These are phyloP conservation scores for Mallotus villosus DNA, from an alignment of 2,797 vertebrate species.

Conservation along the genomic window DNA sequence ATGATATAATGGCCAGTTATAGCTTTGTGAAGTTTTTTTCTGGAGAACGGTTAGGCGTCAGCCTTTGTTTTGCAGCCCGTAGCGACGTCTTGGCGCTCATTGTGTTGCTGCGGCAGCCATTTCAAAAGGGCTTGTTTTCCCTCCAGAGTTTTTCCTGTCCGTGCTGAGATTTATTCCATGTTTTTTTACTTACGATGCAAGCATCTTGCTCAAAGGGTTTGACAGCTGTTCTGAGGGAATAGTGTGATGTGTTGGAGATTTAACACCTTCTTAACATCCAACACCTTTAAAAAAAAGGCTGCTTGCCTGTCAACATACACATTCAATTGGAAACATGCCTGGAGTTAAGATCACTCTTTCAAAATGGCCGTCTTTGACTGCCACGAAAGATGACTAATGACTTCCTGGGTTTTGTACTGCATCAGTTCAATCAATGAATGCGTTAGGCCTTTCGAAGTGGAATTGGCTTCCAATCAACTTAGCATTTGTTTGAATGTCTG, in stretches of 20 bases:
- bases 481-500: not conserved
- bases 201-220: not conserved
- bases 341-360: not conserved
- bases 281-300: not conserved
- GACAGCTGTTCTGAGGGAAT: too few relatives aligned
- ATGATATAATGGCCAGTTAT: conserved; percentile 2
- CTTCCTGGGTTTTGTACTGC: not conserved
- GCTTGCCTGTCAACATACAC: not conserved
- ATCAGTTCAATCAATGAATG: not conserved
- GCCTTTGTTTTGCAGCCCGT: not conserved
- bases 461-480: not conserved
- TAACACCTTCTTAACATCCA: not conserved
- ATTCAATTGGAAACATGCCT: not conserved
- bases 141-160: not conserved
- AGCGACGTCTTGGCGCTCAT: not conserved
- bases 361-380: not conserved
- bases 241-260: too few relatives aligned
- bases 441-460: not conserved
- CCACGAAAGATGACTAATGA: not conserved
- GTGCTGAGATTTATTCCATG: too few relatives aligned
- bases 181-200: not conserved
- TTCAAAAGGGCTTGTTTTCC: not conserved
- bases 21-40: conserved; percentile 4
- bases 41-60: not conserved
- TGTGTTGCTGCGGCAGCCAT: not conserved